A percentile compares a stretch with the other conserved stretches of the same genome.
Evolutionary conservation across 1,140 invertebrate genomes (phyloP).

Genomic region (Sitophilus oryzae): DNA sequence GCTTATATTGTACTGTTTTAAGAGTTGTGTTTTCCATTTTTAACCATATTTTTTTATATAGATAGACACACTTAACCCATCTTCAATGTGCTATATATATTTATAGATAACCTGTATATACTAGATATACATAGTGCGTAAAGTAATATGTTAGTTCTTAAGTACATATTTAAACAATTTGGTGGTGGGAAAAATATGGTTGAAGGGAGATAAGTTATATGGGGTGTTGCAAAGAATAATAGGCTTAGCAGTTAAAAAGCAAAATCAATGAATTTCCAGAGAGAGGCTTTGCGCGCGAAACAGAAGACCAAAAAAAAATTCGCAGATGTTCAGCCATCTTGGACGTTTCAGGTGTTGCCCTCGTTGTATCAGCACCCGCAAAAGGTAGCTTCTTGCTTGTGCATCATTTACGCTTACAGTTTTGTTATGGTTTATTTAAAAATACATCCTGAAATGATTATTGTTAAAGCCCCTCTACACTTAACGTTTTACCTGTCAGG

Average conservation of each 20-base stretch:
- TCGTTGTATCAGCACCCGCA: conserved; percentile 74
- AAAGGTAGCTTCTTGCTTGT: conserved; percentile 59
- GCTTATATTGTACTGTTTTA: too few relatives aligned
- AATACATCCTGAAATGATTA: too few relatives aligned
- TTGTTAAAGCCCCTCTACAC: conserved; percentile 4
- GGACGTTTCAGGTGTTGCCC: conserved; percentile 78
- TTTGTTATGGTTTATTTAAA: conserved; percentile 12
- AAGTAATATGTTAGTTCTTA: neutral
- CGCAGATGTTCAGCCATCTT: conserved; percentile 55
- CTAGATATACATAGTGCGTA: neutral
- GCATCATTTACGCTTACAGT: conserved; percentile 21
- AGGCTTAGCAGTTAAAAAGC: conserved; percentile 3
- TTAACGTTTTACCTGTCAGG: too few relatives aligned
- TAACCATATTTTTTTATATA: neutral
- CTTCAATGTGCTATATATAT: neutral
- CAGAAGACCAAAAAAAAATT: conserved; percentile 47
- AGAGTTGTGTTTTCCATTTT: neutral
- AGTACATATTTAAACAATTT: neutral
- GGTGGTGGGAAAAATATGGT: conserved; percentile 1
- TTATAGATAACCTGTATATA: neutral
- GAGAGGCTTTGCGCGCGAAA: conserved; percentile 54
- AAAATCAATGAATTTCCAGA: conserved; percentile 45
- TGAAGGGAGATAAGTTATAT: neutral
- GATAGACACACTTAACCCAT: neutral
- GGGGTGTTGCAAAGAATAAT: neutral